A percentile compares a stretch with the other conserved stretches of the same genome.
phyloP scores from a whole-genome alignment of 2,797 vertebrate species.

The Falco naumanni region DNA sequence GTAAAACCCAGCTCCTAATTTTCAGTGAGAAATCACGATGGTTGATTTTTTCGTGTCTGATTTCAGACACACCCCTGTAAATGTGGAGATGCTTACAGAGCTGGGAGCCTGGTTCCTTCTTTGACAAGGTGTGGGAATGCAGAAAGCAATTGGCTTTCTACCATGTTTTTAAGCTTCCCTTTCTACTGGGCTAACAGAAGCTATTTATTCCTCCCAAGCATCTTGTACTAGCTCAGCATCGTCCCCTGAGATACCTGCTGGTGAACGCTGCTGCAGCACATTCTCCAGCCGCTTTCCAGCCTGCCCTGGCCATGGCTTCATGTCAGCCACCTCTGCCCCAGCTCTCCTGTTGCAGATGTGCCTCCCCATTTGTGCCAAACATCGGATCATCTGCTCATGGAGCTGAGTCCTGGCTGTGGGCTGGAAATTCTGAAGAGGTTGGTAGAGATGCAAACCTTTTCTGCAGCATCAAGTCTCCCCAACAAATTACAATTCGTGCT shows the following conservation, averaged over 20 bases:
- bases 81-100: neutral
- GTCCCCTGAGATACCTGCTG: neutral
- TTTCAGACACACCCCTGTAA: neutral
- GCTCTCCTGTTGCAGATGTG: neutral
- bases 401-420: neutral
- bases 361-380: neutral
- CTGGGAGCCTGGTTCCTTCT: neutral
- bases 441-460: neutral
- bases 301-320: neutral
- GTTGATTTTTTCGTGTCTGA: neutral
- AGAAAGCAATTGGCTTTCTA: neutral
- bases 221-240: neutral
- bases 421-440: neutral
- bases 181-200: neutral
- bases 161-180: neutral
- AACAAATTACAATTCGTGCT: neutral
- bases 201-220: neutral
- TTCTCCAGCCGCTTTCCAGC: neutral
- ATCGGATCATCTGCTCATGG: neutral
- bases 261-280: neutral
- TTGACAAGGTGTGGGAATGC: neutral
- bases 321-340: neutral
- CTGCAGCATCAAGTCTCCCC: neutral
- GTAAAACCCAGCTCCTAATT: constrained; percentile 19
- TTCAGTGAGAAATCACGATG: neutral